Evolutionary conservation across 2,113 vertebrate species (phyloP).

Genomic region (Plecturocebus donacophilus): DNA sequence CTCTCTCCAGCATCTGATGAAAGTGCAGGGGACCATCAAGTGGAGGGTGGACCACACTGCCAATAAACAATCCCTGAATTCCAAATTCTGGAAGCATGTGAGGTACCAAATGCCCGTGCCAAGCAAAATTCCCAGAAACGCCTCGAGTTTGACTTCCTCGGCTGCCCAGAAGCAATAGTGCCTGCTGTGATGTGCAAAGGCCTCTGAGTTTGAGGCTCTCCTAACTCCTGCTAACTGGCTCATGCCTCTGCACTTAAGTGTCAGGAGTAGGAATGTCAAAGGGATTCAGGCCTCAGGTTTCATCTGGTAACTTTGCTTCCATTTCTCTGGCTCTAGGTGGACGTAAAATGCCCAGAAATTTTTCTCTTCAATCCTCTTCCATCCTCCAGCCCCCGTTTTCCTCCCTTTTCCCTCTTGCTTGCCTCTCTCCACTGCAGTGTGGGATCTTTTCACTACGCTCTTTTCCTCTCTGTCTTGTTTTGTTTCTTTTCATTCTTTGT

Average conservation of each 20-base stretch:
- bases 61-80: slow-evolving; percentile 66
- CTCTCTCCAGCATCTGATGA: slow-evolving; percentile 83
- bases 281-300: neutral
- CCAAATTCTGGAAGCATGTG: slow-evolving; percentile 87
- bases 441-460: neutral
- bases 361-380: neutral
- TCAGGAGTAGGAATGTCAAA: neutral
- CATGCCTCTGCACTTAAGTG: rapidly evolving
- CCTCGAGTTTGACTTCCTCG: neutral
- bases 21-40: slow-evolving; percentile 84
- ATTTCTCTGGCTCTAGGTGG: neutral
- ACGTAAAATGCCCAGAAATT: neutral
- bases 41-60: slow-evolving; percentile 77
- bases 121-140: neutral
- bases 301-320: neutral
- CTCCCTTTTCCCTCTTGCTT: no score
- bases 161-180: rapidly evolving
- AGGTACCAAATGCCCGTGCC: slow-evolving; percentile 84
- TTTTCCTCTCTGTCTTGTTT: no score
- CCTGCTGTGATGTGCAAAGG: neutral
- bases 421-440: neutral
- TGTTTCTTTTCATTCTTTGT: neutral
- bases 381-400: neutral
- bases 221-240: no score
- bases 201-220: neutral